Conservation (phyloP, 2,888 invertebrate species). For the Rhyacophila evoluta region DNA sequence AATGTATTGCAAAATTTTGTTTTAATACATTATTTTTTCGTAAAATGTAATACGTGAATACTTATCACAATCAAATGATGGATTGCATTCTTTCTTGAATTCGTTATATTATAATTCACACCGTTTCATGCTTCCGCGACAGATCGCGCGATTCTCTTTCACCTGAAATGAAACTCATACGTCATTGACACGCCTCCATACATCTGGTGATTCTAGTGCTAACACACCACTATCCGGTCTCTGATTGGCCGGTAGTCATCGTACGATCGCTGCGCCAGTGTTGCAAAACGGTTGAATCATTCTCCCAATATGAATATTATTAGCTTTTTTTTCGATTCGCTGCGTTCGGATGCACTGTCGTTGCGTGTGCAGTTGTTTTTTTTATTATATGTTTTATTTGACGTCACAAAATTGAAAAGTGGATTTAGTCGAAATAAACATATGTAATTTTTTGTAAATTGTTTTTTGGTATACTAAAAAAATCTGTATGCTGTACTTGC, state of each 20-base stretch:
- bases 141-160: not conserved
- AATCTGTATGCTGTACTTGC: too few relatives aligned
- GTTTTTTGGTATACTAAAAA: too few relatives aligned
- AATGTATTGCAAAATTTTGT: too few relatives aligned
- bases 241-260: slow-evolving; percentile 37
- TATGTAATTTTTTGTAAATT: too few relatives aligned
- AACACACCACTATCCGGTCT: not conserved
- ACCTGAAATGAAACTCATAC: not conserved
- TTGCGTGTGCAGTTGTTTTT: not conserved
- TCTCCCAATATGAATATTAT: not conserved
- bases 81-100: too few relatives aligned
- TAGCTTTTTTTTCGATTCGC: not conserved
- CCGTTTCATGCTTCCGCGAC: not conserved
- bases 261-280: slow-evolving; percentile 35
- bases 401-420: not conserved
- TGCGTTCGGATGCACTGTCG: not conserved
- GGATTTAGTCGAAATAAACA: too few relatives aligned
- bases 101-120: too few relatives aligned
- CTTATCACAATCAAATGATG: too few relatives aligned
- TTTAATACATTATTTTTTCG: too few relatives aligned
- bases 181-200: slow-evolving; percentile 34
- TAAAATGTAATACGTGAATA: too few relatives aligned
- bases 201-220: not conserved
- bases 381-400: not conserved
- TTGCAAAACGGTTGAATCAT: slow-evolving; percentile 23